Base-by-base conservation (phyloP, 2,888 invertebrate genomes). In the Germaria angustata region DNA sequence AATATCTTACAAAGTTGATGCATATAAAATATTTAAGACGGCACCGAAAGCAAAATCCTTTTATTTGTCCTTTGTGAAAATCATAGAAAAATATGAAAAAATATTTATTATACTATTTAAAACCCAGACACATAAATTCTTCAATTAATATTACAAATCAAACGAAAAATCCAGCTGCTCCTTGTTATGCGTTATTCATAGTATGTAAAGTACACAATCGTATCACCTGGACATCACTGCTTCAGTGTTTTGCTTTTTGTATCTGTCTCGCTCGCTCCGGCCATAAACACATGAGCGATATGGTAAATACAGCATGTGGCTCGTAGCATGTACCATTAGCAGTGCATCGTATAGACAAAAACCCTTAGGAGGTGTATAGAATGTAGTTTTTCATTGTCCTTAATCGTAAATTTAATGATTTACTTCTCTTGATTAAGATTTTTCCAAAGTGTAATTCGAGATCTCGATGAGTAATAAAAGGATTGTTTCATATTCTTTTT, bases 321-420 rank as follows among this genome's bases (percentile, higher is more conserved):
- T 59, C 59, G 39, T 13, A 49, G 49, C 28, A 49, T 66, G 28
- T 59, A 28, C 68, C 53, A 72, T 44, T 63, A 55, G 53, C 69
- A 73, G 73, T 69, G 73, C 73, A 73, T 69, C 49, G 28, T 15
- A 44, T 13, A 63, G 57, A 73, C 72, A 78, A 68, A 39, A 24
- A 65, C 39, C 81, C 79, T 71, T 65, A 79, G 82, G 82, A 82
- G 79, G 82, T 82, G 82, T 41, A 53, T 66, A 66, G 49, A 63
- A 34, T 41, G 20, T n/a, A 59, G 1, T 63, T 63, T 69, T 53
- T 34, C 15, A 11, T 22, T 55, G 3, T 41, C 15, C 6, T 4
- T 39, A 22, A 7, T 32, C n/a, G 63, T 63, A 66, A 71, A 66
- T 68, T 77, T 71, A 76, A 76, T 72, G 76, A 71, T 69, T 69